Conservation (phyloP, 2,113 vertebrate species). For the Blennius ocellaris region DNA sequence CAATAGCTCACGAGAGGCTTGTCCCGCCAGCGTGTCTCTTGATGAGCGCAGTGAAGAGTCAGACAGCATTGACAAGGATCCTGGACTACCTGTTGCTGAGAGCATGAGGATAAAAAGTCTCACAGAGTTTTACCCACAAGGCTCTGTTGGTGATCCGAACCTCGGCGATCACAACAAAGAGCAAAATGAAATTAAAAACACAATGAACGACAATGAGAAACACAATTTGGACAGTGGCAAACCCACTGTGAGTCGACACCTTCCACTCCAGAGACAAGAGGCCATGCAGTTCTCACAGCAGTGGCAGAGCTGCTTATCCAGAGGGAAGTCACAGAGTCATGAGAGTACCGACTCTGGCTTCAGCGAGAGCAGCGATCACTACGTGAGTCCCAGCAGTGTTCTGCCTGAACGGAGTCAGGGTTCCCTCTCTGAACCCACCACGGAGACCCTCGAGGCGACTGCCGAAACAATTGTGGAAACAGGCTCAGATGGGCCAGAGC, state of each 20-base stretch:
- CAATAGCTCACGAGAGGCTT: conserved; percentile 74
- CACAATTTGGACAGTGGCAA: conserved; percentile 59
- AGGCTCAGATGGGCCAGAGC: conserved; percentile 42
- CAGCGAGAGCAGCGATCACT: conserved; percentile 91
- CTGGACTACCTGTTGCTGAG: conserved; percentile 27
- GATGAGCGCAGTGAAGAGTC: conserved; percentile 62
- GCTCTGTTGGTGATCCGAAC: conserved; percentile 29
- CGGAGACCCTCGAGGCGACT: conserved; percentile 49
- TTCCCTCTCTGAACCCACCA: conserved; percentile 76
- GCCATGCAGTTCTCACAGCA: conserved; percentile 85
- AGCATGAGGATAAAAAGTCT: conserved; percentile 8
- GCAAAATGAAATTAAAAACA: conserved; percentile 10
- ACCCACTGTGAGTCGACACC: conserved; percentile 69
- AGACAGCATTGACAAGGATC: conserved; percentile 50
- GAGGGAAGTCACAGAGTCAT: conserved; percentile 89
- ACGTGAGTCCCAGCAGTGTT: conserved; percentile 81
- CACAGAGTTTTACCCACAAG: conserved; percentile 5
- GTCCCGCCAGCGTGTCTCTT: conserved; percentile 58
- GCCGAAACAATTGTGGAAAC: conserved; percentile 51
- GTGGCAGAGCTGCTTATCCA: conserved; percentile 80
- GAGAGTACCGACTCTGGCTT: conserved; percentile 97
- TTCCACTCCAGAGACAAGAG: conserved; percentile 87
- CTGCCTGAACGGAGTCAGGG: conserved; percentile 83
- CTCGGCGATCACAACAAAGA: conserved; percentile 23
- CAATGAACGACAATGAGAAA: conserved; percentile 22